phyloP scores from a whole-genome alignment of 2,888 invertebrate species.

The Idaea biselata region DNA sequence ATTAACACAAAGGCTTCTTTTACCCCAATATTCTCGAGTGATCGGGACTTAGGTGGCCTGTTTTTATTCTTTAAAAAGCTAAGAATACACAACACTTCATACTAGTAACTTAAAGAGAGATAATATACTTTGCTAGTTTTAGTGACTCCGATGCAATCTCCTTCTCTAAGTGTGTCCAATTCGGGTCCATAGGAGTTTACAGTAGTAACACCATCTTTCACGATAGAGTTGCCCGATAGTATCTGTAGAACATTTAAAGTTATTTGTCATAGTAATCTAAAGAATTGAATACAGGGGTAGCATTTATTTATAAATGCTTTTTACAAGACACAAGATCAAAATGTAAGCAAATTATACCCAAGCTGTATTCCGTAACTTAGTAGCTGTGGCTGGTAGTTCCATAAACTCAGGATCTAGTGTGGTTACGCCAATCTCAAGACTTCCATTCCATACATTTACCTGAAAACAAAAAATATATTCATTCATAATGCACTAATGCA shows the following conservation, averaged over 20 bases:
- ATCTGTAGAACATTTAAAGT: constrained; percentile 72
- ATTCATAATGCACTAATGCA: too few relatives aligned
- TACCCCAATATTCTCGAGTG: too few relatives aligned
- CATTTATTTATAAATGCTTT: too few relatives aligned
- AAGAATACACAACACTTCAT: too few relatives aligned
- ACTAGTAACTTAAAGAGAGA: too few relatives aligned
- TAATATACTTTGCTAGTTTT: constrained; percentile 86
- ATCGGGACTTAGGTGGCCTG: too few relatives aligned
- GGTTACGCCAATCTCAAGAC: constrained; percentile 95
- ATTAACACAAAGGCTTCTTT: too few relatives aligned
- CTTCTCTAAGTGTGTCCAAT: constrained; percentile 90
- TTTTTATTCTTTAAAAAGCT: too few relatives aligned
- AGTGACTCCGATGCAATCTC: constrained; percentile 92
- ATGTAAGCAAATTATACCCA: constrained; percentile 81
- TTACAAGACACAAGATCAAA: constrained; percentile 6
- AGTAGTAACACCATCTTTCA: constrained; percentile 90
- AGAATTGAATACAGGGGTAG: too few relatives aligned
- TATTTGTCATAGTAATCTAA: background rate
- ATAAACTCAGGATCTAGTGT: constrained; percentile 93
- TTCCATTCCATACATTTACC: constrained; percentile 96
- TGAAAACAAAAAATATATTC: constrained; percentile 53
- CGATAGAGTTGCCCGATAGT: constrained; percentile 92
- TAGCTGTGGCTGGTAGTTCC: constrained; percentile 93
- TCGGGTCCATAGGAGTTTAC: constrained; percentile 92
- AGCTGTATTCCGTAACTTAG: constrained; percentile 88